Evolutionary conservation across 2,888 invertebrate species (phyloP), one percentile per base, ranked within the genome.

Genomic region (Onchidella celtica): DNA sequence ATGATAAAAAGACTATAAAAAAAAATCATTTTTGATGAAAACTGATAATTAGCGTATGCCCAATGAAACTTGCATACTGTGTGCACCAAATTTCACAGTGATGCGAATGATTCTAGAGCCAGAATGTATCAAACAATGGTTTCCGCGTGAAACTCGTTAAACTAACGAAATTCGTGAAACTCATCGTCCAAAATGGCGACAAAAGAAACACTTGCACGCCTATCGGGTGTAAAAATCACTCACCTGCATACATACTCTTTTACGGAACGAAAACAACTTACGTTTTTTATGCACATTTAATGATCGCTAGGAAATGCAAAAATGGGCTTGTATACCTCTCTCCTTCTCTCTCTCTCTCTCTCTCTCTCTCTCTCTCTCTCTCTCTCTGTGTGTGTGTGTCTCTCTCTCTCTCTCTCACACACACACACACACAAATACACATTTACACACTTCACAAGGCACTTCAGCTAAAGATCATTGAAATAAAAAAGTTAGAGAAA

Each of bases 391-490:
- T 27, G 3, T 72, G 55, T 72, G 29, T 72, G 21, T 32, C 72
- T 72, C 11, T 72, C 55, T 72, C 72, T 59, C 59, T 59, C 69
- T 69, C 38, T n/a, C 38, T 38, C 24, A 24, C 36, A 57, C 74
- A 57, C 74, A 57, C 63, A 57, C 74, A 61, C 74, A 57, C 74
- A 32, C 74, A n/a, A n/a, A n/a, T n/a, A n/a, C n/a, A n/a, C n/a
- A n/a, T n/a, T n/a, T n/a, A n/a, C n/a, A n/a, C n/a, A n/a, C n/a
- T n/a, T n/a, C n/a, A n/a, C n/a, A n/a, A n/a, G n/a, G n/a, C n/a
- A n/a, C n/a, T n/a, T n/a, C n/a, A n/a, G n/a, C n/a, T n/a, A n/a
- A n/a, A n/a, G n/a, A n/a, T n/a, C n/a, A n/a, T n/a, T n/a, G n/a
- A n/a, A n/a, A n/a, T n/a, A n/a, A n/a, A n/a, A n/a, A n/a, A n/a